A percentile compares a stretch with the other conserved stretches of the same genome.
Evolutionary conservation across 2,113 vertebrate species (phyloP).

Genomic region (Prolemur simus): DNA sequence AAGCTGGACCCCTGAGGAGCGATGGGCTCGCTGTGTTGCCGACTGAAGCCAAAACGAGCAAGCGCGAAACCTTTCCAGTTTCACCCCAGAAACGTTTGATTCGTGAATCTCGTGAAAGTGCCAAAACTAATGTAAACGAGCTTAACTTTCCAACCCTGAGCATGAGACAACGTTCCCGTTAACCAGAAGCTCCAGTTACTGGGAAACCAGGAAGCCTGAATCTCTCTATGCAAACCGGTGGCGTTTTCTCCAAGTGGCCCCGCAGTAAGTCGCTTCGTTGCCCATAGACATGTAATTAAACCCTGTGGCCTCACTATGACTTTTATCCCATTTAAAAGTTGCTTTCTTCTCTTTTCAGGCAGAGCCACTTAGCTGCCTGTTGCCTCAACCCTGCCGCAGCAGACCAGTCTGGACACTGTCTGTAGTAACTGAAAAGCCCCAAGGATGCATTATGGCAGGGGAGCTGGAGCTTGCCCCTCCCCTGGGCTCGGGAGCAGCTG

Average conservation of each 20-base stretch:
- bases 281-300: not conserved
- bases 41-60: not conserved
- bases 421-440: not conserved
- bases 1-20: not conserved
- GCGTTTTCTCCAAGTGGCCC: rapidly evolving
- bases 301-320: not conserved
- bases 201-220: not conserved
- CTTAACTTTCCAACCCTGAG: not conserved
- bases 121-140: not conserved
- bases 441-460: too few relatives aligned
- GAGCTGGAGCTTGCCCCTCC: not conserved
- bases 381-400: not conserved
- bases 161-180: not conserved
- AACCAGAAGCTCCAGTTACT: not conserved
- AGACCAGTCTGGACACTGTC: not conserved
- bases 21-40: not conserved
- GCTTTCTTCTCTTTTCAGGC: not conserved
- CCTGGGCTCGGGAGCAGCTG: not conserved
- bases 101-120: not conserved
- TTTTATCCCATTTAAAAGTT: not conserved
- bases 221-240: not conserved
- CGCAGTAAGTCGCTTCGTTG: rapidly evolving
- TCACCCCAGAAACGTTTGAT: not conserved
- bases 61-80: not conserved
- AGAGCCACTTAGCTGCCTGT: not conserved